Percentiles rank a stretch among this genome's conserved stretches.
Conservation (phyloP, 2,797 vertebrate genomes). For the Trachurus trachurus region DNA sequence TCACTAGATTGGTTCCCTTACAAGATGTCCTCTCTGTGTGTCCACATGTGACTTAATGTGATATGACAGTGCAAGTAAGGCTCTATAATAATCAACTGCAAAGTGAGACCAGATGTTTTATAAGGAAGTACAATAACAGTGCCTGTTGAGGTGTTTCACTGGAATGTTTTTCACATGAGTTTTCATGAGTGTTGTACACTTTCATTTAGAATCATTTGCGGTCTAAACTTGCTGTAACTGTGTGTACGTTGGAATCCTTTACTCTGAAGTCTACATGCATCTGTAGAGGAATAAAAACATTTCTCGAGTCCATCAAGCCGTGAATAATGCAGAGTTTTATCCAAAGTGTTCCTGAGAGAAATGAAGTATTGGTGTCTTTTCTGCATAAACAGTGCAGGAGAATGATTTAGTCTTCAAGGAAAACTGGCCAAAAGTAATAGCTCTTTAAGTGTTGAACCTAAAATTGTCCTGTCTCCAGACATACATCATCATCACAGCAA, state of each 20-base stretch:
- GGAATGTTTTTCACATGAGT: slow-evolving; percentile 29
- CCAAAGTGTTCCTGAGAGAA: slow-evolving; percentile 41
- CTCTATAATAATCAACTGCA: slow-evolving; percentile 75
- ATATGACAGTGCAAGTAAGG: slow-evolving; percentile 81
- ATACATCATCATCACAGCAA: slow-evolving; percentile 38
- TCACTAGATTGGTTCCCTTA: slow-evolving; percentile 29
- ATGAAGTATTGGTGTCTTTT: slow-evolving; percentile 28
- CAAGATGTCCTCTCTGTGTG: slow-evolving; percentile 26
- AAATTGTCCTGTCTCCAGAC: slow-evolving; percentile 31
- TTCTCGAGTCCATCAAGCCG: slow-evolving; percentile 21
- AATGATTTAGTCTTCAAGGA: slow-evolving; percentile 30
- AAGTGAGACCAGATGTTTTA: slow-evolving; percentile 81
- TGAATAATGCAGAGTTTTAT: slow-evolving; percentile 38
- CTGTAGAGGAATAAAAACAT: slow-evolving; percentile 43
- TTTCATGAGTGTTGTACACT: slow-evolving; percentile 7
- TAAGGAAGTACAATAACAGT: slow-evolving; percentile 50
- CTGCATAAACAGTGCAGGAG: slow-evolving; percentile 30
- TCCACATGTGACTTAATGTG: slow-evolving; percentile 76
- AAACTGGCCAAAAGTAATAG: slow-evolving; percentile 36
- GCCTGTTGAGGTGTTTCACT: slow-evolving; percentile 50
- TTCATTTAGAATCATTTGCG: slow-evolving; percentile 43
- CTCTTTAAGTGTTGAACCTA: slow-evolving; percentile 22
- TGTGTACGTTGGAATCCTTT: slow-evolving; percentile 37
- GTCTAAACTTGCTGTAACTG: slow-evolving; percentile 30
- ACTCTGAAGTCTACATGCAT: slow-evolving; percentile 33